Conservation (phyloP, 2,888 invertebrate species). For the Epiblema foenella region DNA sequence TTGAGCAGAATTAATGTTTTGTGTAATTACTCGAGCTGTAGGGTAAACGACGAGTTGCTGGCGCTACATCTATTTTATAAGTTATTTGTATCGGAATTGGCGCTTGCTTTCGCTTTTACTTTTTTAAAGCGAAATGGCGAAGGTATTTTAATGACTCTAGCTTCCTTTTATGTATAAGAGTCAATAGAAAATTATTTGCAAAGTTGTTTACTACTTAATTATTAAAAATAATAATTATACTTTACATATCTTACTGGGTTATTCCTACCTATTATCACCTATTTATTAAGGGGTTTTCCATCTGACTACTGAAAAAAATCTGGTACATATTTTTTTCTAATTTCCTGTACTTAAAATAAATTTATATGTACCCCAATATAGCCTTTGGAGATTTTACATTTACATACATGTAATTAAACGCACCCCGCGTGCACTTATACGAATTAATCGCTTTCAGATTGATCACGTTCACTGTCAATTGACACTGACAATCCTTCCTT, state of each 20-base stretch:
- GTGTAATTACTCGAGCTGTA: slow-evolving; percentile 71
- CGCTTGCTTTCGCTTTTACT: background rate
- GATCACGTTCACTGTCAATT: slow-evolving; percentile 27
- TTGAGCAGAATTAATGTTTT: slow-evolving; percentile 74
- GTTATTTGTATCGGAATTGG: slow-evolving; percentile 22
- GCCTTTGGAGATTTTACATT: background rate
- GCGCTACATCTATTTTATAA: slow-evolving; percentile 4
- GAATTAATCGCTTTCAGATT: slow-evolving; percentile 37
- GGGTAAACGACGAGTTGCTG: slow-evolving; percentile 44
- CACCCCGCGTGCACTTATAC: slow-evolving; percentile 25
- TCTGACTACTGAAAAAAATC: no score
- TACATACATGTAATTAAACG: slow-evolving; percentile 14
- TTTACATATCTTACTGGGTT: no score
- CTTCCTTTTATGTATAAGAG: background rate
- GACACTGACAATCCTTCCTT: slow-evolving; percentile 26
- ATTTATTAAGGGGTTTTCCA: no score
- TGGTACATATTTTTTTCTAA: no score
- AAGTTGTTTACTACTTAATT: no score
- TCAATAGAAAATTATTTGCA: no score
- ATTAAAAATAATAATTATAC: no score
- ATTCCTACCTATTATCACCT: no score
- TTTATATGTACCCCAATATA: no score
- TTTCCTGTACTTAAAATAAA: no score
- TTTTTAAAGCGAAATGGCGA: slow-evolving; percentile 1
- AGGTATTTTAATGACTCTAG: background rate